Conservation (phyloP, 2,797 vertebrate species). For the Setipinna tenuifilis region DNA sequence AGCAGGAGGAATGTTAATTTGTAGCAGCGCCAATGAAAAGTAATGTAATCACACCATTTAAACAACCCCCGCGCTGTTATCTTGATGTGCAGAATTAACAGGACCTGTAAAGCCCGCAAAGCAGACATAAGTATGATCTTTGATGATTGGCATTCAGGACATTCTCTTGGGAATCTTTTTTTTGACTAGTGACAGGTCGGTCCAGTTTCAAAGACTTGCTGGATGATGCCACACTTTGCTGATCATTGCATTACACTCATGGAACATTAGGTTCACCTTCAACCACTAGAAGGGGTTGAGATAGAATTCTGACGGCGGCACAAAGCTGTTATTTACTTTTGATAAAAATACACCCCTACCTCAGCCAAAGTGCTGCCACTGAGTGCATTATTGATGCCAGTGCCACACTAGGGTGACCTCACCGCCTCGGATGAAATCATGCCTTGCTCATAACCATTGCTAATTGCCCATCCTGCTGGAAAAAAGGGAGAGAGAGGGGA, state of each 20-base stretch:
- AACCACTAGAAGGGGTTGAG: background rate
- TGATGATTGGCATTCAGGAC: background rate
- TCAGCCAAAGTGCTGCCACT: background rate
- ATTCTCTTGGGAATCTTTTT: background rate
- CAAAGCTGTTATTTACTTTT: background rate
- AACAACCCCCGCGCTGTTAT: too few relatives aligned
- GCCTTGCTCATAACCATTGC: background rate
- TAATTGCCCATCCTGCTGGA: background rate
- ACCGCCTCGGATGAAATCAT: background rate
- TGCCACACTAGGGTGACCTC: background rate
- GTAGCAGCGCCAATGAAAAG: background rate
- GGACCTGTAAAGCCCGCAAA: too few relatives aligned
- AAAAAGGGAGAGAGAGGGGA: background rate
- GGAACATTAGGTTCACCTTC: background rate
- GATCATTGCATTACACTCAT: background rate
- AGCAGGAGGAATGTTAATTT: background rate
- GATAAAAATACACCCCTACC: background rate
- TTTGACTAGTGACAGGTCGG: background rate
- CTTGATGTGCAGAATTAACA: too few relatives aligned
- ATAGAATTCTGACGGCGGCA: background rate
- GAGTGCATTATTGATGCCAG: background rate
- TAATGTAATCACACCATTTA: too few relatives aligned
- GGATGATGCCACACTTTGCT: slow-evolving; percentile 1
- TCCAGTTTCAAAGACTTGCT: background rate
- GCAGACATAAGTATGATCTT: background rate